Evolutionary conservation across 1,140 invertebrate genomes (phyloP), one percentile per base, ranked within the genome.

Genomic region (Plutomurus gul): DNA sequence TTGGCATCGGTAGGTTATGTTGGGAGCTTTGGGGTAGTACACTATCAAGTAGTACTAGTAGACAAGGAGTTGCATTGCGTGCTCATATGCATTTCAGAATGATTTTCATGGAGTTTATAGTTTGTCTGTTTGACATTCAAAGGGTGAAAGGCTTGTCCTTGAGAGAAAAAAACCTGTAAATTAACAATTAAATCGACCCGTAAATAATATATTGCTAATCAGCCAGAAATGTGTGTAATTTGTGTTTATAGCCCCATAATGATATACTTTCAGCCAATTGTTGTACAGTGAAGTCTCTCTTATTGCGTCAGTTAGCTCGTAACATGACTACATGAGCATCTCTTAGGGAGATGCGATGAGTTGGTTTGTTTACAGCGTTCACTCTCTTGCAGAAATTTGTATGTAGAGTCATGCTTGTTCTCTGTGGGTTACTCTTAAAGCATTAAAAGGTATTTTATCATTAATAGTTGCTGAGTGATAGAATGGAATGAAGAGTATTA

Each of bases 141-240:
- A 65, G 36, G 30, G 56, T 30, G 27, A 65, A 65, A 65, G 39
- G 56, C 56, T 65, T 65, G 56, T 65, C 56, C 56, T 65, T 65
- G 56, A 65, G 36, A 1, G 56, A 65, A n/a, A 65, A 65, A 65
- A 65, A 65, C 56, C 36, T 65, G 56, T 65, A 65, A 65, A 65
- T 65, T 65, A 65, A 65, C 56, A 65, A 65, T 65, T 65, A 65
- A 65, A 65, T 65, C 56, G 56, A 65, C 56, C 56, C 18, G 56
- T 65, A 65, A 65, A 65, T 65, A 65, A 65, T 65, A 65, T 65
- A 65, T 65, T 25, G 56, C 56, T 65, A 65, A 65, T 65, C 56
- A 65, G 56, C 56, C 56, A n/a, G 22, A n/a, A 30, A 65, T 65
- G 56, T 30, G 25, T 65, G 56, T 65, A 65, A 65, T 65, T 65